Conservation (phyloP, 2,797 vertebrate genomes). For the Gymnopithys bicolor region DNA sequence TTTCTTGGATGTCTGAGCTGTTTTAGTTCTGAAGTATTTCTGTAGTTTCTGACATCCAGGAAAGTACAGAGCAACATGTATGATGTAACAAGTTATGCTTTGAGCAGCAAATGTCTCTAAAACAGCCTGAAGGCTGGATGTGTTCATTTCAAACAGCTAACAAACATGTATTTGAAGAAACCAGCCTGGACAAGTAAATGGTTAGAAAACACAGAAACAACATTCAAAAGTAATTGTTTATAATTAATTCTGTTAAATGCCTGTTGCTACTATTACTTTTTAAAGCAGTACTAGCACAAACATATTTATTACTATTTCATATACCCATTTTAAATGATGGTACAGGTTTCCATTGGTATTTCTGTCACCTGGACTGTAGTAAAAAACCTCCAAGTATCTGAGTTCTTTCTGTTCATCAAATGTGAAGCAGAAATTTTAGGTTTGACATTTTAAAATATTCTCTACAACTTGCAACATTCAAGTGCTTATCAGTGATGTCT, state of each 20-base stretch:
- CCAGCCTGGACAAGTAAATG: neutral
- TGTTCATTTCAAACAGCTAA: neutral
- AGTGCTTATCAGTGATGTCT: neutral
- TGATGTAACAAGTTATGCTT: constrained; percentile 12
- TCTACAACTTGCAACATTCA: neutral
- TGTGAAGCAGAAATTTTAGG: neutral
- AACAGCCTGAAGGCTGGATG: neutral
- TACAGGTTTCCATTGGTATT: neutral
- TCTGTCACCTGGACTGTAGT: neutral
- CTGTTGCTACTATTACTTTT: neutral
- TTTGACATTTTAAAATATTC: neutral
- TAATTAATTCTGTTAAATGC: neutral
- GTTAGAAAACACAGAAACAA: neutral
- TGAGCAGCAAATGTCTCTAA: neutral
- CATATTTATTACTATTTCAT: neutral
- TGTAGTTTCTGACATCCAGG: constrained; percentile 40
- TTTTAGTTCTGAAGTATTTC: constrained; percentile 32
- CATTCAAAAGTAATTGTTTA: neutral
- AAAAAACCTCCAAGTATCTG: neutral
- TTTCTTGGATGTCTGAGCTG: neutral
- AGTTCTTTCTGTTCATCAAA: neutral
- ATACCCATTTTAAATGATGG: neutral
- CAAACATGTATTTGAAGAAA: neutral
- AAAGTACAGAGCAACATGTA: neutral
- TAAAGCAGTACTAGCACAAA: neutral